phyloP scores from a whole-genome alignment of 2,113 vertebrate species.

The Dicrurus megarhynchus region DNA sequence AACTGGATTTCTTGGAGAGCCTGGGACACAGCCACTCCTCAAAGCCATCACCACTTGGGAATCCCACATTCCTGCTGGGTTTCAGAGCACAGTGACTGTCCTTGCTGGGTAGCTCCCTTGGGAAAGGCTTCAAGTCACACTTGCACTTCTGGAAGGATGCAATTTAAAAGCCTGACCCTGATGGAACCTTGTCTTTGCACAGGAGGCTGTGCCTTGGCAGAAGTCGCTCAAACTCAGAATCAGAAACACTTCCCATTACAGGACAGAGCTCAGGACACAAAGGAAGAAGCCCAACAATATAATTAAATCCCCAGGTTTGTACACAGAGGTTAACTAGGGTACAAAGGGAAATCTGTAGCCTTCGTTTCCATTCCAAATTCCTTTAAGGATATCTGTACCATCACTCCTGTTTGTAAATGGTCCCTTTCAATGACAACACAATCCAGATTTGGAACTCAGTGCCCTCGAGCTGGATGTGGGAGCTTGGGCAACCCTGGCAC shows the following conservation, averaged over 20 bases:
- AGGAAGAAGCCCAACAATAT: neutral
- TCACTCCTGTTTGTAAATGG: neutral
- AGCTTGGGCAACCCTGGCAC: neutral
- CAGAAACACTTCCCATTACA: neutral
- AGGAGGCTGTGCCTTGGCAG: neutral
- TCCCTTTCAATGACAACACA: neutral
- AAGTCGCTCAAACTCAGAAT: neutral
- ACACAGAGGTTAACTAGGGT: neutral
- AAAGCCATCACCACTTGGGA: neutral
- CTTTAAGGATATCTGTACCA: neutral
- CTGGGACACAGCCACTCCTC: neutral
- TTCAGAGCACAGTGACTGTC: neutral
- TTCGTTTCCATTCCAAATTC: neutral
- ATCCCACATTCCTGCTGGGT: neutral
- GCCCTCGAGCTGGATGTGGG: accelerated
- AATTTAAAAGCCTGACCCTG: neutral
- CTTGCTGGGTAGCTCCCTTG: neutral
- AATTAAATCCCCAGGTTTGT: neutral
- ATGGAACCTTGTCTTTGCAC: neutral
- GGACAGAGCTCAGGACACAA: neutral
- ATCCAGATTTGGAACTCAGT: neutral
- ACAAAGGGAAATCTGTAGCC: neutral
- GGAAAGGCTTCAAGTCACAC: neutral
- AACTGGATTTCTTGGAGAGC: accelerated
- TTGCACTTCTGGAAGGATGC: neutral